Evolutionary conservation across 2,797 vertebrate genomes (phyloP), one percentile per base, ranked within the genome.

Genomic region (Vultur gryphus): DNA sequence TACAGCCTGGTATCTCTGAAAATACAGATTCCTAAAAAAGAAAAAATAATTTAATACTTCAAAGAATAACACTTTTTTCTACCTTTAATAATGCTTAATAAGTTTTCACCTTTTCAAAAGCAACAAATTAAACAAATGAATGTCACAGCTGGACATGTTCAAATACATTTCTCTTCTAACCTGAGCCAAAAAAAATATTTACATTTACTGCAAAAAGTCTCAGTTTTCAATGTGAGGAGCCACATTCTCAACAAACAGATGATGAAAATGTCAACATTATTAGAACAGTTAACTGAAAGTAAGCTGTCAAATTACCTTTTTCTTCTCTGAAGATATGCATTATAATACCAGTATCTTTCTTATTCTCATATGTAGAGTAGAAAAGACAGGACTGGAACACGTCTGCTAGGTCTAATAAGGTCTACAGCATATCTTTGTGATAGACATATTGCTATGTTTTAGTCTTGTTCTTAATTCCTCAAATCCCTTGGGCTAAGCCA

Each of bases 381-480:
- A 33, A 59, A 11, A 59, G 6, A 41, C 46, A 59, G 31, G 35
- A 67, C 28, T 51, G 31, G 48, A 90, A 52, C 24, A 19, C 0
- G 2, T 16, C 41, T 57, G 19, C 39, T 18, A 31, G 20, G 43
- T 51, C 41, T 46, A 46, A 25, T 13, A 17, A 70, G 8, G 29
- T 23, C 21, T 71, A n/a, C 2, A 2, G 3, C 8, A 9, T 13
- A 3, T 7, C 14, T 49, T 20, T 37, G 33, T 8, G 11, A 11
- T 1, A 23, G n/a, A 44, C 13, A 10, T 9, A 33, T 7, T 16
- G 4, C 16, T 33, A 6, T 13, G 20, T 25, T 87, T 61, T 35
- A 37, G 35, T 31, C 5, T 19, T 16, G 9, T 2, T 24, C 39
- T 48, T 3, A 48, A 10, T 21, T 48, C 10, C 19, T 18, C 21